Base-by-base conservation (phyloP, 1,140 invertebrate genomes). In the Maconellicoccus hirsutus region DNA sequence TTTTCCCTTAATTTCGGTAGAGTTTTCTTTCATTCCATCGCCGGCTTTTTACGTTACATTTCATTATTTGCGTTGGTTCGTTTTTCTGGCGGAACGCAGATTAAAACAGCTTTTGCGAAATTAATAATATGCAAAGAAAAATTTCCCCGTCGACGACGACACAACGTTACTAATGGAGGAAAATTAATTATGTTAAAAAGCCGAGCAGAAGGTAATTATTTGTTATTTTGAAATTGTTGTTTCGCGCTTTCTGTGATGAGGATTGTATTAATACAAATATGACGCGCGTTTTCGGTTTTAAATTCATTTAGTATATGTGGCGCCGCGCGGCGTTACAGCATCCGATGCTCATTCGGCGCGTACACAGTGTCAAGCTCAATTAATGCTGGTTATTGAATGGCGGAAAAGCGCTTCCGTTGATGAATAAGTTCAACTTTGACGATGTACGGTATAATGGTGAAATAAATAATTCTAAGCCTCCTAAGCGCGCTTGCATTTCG, bases 371-470 rank as follows among this genome's bases (percentile, higher is more conserved):
- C 42, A 19, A 19, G 42, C 42, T 52, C 42, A 52, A 52, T 52
- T 52, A 52, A 52, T 52, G 42, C n/a, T 52, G 10, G 42, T 52
- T 52, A 52, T 52, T 52, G 42, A 52, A 52, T 52, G 42, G 42
- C 42, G 42, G n/a, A 52, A 52, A 52, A 14, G 42, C 42, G 10
- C n/a, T 52, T 52, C 42, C 42, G 42, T 14, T 52, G 42, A 52
- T 52, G 42, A 52, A 52, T 52, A 52, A 52, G 42, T 52, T 52
- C 42, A 52, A 52, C 42, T 52, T 52, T 19, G 42, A 52, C 42
- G 42, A 52, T 52, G 42, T 52, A 19, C n/a, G n/a, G 4, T 33
- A 33, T 33, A 33, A 52, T 19, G n/a, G n/a, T 52, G 12, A 19
- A 52, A 52, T 52, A 52, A 52, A 52, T 52, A 52, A 52, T 52